These are phyloP conservation scores for Brachyhypopomus gauderio DNA, from an alignment of 2,113 vertebrate genomes.

Conservation along the genomic window DNA sequence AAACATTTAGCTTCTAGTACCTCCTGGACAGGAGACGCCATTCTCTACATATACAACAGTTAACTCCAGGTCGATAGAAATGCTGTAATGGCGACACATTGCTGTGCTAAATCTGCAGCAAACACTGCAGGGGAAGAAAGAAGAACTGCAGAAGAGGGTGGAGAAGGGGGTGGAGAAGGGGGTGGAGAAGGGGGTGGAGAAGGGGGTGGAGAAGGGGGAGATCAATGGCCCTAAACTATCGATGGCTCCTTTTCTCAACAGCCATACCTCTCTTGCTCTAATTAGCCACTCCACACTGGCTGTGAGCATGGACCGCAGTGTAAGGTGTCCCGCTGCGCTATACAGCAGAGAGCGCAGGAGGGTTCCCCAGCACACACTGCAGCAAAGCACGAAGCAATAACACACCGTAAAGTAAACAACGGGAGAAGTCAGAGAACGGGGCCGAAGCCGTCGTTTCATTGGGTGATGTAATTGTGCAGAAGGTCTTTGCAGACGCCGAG, in stretches of 20 bases:
- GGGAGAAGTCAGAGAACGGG: background rate
- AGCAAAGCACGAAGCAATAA: constrained; percentile 16
- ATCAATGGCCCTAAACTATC: constrained; percentile 40
- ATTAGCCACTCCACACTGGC: constrained; percentile 37
- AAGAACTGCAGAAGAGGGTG: background rate
- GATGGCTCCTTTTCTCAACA: constrained; percentile 30
- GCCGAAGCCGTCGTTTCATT: background rate
- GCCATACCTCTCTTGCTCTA: background rate
- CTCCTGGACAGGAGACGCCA: background rate
- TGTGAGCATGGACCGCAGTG: background rate
- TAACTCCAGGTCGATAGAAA: background rate
- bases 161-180: constrained; percentile 6
- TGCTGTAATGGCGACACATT: background rate
- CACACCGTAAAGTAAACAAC: constrained; percentile 7
- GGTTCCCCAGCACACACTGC: background rate
- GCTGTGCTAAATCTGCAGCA: background rate
- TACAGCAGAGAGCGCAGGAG: constrained; percentile 1
- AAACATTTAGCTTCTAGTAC: background rate
- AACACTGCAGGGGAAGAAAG: constrained; percentile 12
- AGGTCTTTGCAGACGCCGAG: background rate
- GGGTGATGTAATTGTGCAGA: background rate
- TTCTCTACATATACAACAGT: background rate
- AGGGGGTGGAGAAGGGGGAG: constrained; percentile 9
- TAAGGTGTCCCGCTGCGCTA: background rate
- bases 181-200: no score